A percentile compares a stretch with the other conserved stretches of the same genome.
Conservation (phyloP, 2,888 invertebrate species). For the Drosophila seclusa region DNA sequence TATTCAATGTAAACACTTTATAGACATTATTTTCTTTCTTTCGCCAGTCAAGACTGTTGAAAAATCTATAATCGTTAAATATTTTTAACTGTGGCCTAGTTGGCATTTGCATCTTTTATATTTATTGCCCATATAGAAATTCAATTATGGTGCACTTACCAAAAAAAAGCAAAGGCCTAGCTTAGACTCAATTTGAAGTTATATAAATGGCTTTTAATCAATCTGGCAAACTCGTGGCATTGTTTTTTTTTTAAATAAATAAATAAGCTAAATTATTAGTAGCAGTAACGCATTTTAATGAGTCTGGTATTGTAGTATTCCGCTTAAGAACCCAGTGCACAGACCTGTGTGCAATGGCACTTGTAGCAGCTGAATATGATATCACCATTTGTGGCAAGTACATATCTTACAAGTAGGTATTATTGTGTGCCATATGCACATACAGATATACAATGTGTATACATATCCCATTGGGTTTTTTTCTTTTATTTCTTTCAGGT, state of each 20-base stretch:
- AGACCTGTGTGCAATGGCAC: not conserved
- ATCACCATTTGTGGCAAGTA: slow-evolving; percentile 19
- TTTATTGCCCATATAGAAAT: not conserved
- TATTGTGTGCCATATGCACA: slow-evolving; percentile 4
- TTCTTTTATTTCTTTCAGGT: not conserved
- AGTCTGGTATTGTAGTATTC: not conserved
- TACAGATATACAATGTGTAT: slow-evolving; percentile 8
- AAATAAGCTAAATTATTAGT: not conserved
- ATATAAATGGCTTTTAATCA: not conserved
- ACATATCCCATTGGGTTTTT: slow-evolving; percentile 21
- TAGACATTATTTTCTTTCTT: slow-evolving; percentile 6
- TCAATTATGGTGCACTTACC: not conserved
- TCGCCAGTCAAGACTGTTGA: slow-evolving; percentile 5
- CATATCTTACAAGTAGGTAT: slow-evolving; percentile 26
- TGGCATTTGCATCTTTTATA: not conserved
- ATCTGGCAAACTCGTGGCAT: not conserved
- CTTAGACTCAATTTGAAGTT: not conserved
- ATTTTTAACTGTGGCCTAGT: slow-evolving; percentile 7
- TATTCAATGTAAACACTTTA: slow-evolving; percentile 33
- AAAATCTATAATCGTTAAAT: not conserved
- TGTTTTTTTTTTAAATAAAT: not conserved
- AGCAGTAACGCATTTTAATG: not conserved
- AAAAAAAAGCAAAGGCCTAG: not conserved
- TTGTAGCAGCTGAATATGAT: slow-evolving; percentile 21
- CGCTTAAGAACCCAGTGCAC: not conserved